A percentile compares a stretch with the other conserved stretches of the same genome.
These are phyloP conservation scores for Rana temporaria DNA, from an alignment of 2,113 vertebrate species.

Conservation along the genomic window DNA sequence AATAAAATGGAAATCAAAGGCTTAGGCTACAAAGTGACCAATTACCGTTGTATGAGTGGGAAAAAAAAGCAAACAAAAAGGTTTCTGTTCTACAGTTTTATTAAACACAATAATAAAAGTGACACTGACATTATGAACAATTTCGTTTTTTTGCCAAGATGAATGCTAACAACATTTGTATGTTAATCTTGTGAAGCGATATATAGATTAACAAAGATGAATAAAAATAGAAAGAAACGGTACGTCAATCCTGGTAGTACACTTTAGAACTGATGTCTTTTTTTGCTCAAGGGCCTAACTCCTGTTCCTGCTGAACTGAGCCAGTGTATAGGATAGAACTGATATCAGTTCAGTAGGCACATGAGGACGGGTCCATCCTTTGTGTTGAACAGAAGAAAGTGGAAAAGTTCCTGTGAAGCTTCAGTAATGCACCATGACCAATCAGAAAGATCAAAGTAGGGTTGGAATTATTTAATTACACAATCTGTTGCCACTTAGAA, in stretches of 20 bases:
- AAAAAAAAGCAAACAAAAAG: too few species aligned
- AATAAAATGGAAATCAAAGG: too few species aligned
- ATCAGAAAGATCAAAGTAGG: not conserved
- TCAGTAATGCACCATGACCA: not conserved
- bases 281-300: constrained; percentile 88
- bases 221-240: too few species aligned
- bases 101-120: too few species aligned
- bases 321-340: constrained; percentile 96
- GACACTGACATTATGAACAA: too few species aligned
- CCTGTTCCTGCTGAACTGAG: constrained; percentile 99
- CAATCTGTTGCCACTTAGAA: not conserved
- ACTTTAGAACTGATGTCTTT: constrained; percentile 61
- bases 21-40: too few species aligned
- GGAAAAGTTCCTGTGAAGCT: constrained; percentile 38
- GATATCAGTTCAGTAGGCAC: constrained; percentile 99
- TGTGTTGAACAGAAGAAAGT: constrained; percentile 64
- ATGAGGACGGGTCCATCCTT: constrained; percentile 88
- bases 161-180: too few species aligned
- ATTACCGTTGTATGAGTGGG: too few species aligned
- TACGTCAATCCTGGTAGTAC: not conserved
- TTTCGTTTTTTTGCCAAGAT: too few species aligned
- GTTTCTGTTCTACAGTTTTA: too few species aligned
- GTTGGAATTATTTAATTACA: constrained; percentile 22
- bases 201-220: too few species aligned
- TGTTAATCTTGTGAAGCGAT: too few species aligned